Percentiles rank a stretch among this genome's conserved stretches.
Evolutionary conservation across 2,113 vertebrate genomes (phyloP).

Genomic region (Tonatia bakeri): DNA sequence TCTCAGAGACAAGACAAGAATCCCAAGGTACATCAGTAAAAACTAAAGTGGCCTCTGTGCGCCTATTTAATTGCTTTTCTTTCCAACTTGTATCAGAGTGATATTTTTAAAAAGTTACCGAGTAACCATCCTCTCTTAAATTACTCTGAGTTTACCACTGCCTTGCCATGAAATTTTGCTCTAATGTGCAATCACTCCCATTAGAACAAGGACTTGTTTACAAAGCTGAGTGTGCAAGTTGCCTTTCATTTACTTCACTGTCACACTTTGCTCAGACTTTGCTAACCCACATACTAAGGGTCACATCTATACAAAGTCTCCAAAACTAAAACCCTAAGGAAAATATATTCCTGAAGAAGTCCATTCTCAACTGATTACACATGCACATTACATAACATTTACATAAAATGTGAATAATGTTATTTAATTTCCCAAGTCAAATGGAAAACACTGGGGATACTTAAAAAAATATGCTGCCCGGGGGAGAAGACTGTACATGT

Average conservation of each 20-base stretch:
- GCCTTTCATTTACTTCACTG: slow-evolving; percentile 36
- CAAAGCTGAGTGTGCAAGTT: slow-evolving; percentile 29
- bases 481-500: slow-evolving; percentile 21
- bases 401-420: slow-evolving; percentile 50
- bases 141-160: not conserved
- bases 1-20: not conserved
- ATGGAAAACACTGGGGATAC: slow-evolving; percentile 40
- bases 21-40: not conserved
- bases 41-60: slow-evolving; percentile 54
- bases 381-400: slow-evolving; percentile 16
- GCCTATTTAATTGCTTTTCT: slow-evolving; percentile 65
- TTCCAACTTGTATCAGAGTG: slow-evolving; percentile 48
- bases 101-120: slow-evolving; percentile 45
- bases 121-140: slow-evolving; percentile 20
- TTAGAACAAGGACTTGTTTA: slow-evolving; percentile 52
- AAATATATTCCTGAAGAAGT: slow-evolving; percentile 52
- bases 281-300: slow-evolving; percentile 51
- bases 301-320: slow-evolving; percentile 64
- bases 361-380: not conserved
- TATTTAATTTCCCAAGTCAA: slow-evolving; percentile 59
- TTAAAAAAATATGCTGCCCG: slow-evolving; percentile 40
- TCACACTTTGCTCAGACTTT: slow-evolving; percentile 50
- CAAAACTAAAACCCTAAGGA: slow-evolving; percentile 59
- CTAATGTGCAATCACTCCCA: not conserved
- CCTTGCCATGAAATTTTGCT: not conserved